Conservation (phyloP, 2,888 invertebrate species). For the Acanthosepion esculentum region DNA sequence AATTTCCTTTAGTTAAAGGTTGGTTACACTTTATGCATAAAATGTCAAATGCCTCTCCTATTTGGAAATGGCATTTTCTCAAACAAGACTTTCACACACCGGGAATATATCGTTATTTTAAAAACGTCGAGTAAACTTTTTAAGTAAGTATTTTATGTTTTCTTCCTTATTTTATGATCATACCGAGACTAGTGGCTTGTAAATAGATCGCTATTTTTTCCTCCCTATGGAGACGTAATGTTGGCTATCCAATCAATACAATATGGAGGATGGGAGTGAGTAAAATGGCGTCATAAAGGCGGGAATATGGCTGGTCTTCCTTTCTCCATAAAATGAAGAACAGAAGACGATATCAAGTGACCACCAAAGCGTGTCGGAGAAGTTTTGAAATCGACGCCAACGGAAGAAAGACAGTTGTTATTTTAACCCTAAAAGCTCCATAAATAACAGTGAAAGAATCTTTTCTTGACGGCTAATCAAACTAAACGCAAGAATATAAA, state of each 20-base stretch:
- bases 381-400: background rate
- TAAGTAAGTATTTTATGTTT: no score
- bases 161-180: no score
- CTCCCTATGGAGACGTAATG: background rate
- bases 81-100: no score
- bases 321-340: background rate
- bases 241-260: background rate
- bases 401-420: background rate
- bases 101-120: no score
- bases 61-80: no score
- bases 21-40: no score
- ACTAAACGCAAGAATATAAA: background rate
- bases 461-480: background rate
- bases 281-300: background rate
- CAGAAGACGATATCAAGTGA: background rate
- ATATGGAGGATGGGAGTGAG: background rate
- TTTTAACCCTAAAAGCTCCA: background rate
- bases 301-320: background rate
- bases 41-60: no score
- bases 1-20: no score
- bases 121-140: no score
- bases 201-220: background rate
- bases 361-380: background rate
- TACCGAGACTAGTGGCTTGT: no score
- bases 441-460: background rate